Base-by-base conservation (phyloP, 2,113 vertebrate species). In the Pangasianodon gigas region DNA sequence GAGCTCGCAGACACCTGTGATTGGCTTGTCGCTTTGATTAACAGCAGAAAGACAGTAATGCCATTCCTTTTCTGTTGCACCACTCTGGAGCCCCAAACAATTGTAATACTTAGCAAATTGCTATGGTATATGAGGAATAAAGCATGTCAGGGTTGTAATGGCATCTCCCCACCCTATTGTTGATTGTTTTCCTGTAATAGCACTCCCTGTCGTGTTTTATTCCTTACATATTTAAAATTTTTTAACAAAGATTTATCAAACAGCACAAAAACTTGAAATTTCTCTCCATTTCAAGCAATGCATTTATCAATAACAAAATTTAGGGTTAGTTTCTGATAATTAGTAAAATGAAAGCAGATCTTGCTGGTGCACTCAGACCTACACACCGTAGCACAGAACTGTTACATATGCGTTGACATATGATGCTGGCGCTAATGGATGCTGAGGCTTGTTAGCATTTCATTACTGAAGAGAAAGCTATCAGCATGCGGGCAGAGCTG, bases 401-500 rank as follows among this genome's bases (percentile, higher is more conserved):
- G 32, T 82, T 19, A 90, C 79, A 69, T 85, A 24, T 74, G n/a
- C 62, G 44, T 46, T 90, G 77, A 92, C 81, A 84, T 86, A 46
- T 62, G 37, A 90, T 56, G 41, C 48, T 19, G 7, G 6, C 44
- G 48, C 83, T 89, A 84, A 91, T 89, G 69, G 82, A 75, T 16
- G 54, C 41, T 29, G 67, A 75, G 37, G 65, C 75, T 18, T 89
- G 87, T 89, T 90, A 74, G 71, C 85, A 81, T 91, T 87, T 92
- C 85, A 87, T 85, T 91, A 91, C 71, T 32, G 48, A 89, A 92
- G 82, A 83, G 88, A 65, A 21, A 71, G 80, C 65, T 92, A 90
- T 90, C 91, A 89, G 89, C 91, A 87, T 65, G 75, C 51, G 65
- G 54, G 56, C 89, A 83, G 87, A 90, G 85, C 92, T 92, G 92